Percentiles rank a stretch among this genome's conserved stretches.
phyloP scores from a whole-genome alignment of 2,888 invertebrate species.

The Nysson spinosus region DNA sequence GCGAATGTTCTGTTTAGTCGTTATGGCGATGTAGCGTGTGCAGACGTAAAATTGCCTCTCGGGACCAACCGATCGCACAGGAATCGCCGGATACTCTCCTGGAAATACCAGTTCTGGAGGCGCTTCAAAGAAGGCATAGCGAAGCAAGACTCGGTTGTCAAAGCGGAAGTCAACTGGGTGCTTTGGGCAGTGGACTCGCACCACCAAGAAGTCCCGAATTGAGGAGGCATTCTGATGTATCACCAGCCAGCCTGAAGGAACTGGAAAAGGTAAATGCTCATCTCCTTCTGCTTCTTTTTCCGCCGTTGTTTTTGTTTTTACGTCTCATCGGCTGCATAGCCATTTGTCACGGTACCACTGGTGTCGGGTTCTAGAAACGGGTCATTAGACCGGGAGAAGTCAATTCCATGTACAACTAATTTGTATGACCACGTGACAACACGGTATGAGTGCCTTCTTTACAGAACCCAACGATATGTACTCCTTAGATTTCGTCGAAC shows the following conservation, averaged over 20 bases:
- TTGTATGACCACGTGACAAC: no score
- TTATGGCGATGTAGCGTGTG: constrained; percentile 95
- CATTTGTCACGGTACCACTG: not conserved
- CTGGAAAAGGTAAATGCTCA: constrained; percentile 86
- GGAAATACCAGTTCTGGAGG: constrained; percentile 88
- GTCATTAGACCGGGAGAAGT: no score
- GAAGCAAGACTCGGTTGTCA: constrained; percentile 84
- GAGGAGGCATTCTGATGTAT: constrained; percentile 90
- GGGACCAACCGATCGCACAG: constrained; percentile 85
- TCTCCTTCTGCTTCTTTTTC: not conserved
- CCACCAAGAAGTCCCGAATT: constrained; percentile 91
- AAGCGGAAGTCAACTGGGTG: constrained; percentile 72
- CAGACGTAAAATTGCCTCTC: constrained; percentile 88
- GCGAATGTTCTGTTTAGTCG: constrained; percentile 31
- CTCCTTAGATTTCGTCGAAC: no score
- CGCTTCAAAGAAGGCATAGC: constrained; percentile 88
- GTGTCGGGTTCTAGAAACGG: no score
- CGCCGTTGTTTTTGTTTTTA: no score
- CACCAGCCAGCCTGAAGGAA: constrained; percentile 91
- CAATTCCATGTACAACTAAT: no score
- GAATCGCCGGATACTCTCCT: constrained; percentile 91
- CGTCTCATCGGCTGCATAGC: no score
- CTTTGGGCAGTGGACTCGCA: constrained; percentile 83
- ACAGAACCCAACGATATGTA: no score
- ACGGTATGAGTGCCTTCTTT: no score